Evolutionary conservation across 2,113 vertebrate genomes (phyloP).

Genomic region (Spea bombifrons): DNA sequence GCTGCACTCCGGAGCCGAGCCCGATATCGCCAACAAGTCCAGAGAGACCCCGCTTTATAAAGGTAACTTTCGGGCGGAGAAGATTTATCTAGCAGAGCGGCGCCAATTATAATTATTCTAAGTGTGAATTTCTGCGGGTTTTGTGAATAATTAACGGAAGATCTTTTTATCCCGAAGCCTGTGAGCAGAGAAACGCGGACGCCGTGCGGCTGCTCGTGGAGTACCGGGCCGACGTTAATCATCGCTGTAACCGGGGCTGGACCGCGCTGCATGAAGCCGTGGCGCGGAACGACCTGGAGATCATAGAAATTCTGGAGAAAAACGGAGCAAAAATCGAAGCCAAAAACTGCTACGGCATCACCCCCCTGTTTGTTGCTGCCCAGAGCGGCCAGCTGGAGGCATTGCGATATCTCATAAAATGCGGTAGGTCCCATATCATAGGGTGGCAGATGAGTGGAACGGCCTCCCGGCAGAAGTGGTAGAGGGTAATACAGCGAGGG

Average conservation of each 20-base stretch:
- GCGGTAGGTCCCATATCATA: conserved; percentile 60
- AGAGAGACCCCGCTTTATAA: conserved; percentile 87
- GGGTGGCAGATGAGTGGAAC: too few species aligned
- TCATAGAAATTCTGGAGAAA: conserved; percentile 82
- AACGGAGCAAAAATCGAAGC: conserved; percentile 80
- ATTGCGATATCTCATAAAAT: conserved; percentile 76
- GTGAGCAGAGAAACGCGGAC: conserved; percentile 74
- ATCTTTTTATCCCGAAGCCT: conserved; percentile 69
- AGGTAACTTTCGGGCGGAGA: conserved; percentile 62
- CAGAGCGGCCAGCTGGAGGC: conserved; percentile 79
- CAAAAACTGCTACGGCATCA: conserved; percentile 80
- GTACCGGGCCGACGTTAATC: conserved; percentile 69
- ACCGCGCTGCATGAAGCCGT: conserved; percentile 87
- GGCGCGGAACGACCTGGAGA: conserved; percentile 74
- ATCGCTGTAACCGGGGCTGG: conserved; percentile 78
- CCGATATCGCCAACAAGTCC: conserved; percentile 74
- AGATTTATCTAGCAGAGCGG: too few species aligned
- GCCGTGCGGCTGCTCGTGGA: conserved; percentile 72
- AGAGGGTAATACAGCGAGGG: too few species aligned
- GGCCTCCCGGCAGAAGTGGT: too few species aligned
- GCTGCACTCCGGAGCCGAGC: conserved; percentile 78
- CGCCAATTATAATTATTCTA: too few species aligned
- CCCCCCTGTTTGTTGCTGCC: conserved; percentile 83
- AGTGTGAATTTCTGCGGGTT: too few species aligned
- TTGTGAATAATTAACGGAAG: too few species aligned